These are phyloP conservation scores for Rhaphigaster nebulosa DNA, from an alignment of 2,888 invertebrate genomes.

Conservation along the genomic window DNA sequence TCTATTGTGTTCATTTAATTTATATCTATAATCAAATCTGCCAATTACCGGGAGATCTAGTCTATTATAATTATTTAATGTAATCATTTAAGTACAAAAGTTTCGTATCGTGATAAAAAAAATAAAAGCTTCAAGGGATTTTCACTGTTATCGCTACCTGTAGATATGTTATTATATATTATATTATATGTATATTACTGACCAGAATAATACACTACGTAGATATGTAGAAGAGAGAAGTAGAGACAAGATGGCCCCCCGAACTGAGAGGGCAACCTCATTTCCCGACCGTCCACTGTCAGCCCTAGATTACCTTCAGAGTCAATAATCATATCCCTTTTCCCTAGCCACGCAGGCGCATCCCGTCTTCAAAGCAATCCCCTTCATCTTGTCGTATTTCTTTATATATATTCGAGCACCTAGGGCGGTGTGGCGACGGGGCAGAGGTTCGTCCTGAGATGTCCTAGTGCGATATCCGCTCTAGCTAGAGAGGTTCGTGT, in stretches of 20 bases:
- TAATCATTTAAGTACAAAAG: no score
- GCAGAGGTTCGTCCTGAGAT: no score
- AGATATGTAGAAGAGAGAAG: neutral
- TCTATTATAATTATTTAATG: no score
- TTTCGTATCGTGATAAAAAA: no score
- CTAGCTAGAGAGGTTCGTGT: no score
- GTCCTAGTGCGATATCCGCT: neutral
- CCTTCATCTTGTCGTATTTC: neutral
- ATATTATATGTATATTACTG: neutral
- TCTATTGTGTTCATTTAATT: no score
- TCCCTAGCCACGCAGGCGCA: constrained; percentile 75
- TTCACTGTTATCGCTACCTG: neutral
- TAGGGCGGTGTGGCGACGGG: neutral
- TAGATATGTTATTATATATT: neutral
- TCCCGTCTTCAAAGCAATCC: neutral
- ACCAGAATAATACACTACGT: neutral
- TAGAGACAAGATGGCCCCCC: neutral
- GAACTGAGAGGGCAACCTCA: neutral
- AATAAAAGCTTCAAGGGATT: no score
- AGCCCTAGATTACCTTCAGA: constrained; percentile 56
- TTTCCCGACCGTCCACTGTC: neutral
- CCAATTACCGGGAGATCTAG: no score
- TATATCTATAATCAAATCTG: no score
- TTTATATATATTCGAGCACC: neutral
- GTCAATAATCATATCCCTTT: constrained; percentile 74